Evolutionary conservation across 2,888 invertebrate species (phyloP), one percentile per base, ranked within the genome.

Genomic region (Crossocerus cetratus): DNA sequence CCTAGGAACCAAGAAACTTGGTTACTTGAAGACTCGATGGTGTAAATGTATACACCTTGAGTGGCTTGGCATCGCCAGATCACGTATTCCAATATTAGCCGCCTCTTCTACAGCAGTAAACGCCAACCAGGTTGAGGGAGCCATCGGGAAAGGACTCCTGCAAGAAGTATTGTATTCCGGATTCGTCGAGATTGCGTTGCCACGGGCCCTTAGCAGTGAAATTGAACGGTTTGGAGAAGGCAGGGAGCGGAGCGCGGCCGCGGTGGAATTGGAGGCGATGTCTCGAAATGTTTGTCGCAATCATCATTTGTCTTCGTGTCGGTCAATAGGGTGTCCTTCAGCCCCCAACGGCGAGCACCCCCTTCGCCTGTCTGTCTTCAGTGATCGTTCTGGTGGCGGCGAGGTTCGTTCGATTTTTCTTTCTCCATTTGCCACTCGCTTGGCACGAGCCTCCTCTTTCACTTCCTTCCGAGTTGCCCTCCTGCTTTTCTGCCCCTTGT

Each of bases 261-360:
- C 49, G 70, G 49, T 20, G 64, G 73, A 64, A 76, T 76, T 76
- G 73, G 59, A 59, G 42, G 54, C 53, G 61, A 57, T 60, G 63
- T 58, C 57, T 65, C 60, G 56, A 76, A 71, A 76, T 76, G 76
- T 74, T 77, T 77, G 76, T 76, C 70, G 76, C 71, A 77, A 77
- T 77, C 74, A 76, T 77, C 77, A 76, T 77, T 77, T 74, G 76
- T 77, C 76, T 77, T 77, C 69, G 69, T 65, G 65, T 32, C 67
- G 65, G 60, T 67, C 76, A 63, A 77, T 69, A 57, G 69, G 63
- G 44, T 61, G 45, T 32, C 22, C 16, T 2, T 44, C 57, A 18
- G 22, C 65, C 59, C 42, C 45, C 22, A n/a, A n/a, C n/a, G 32
- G 8, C 32, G 8, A n/a, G n/a, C n/a, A n/a, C n/a, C 22, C 23